phyloP scores from a whole-genome alignment of 2,888 invertebrate species.

The Apodemia duryi region DNA sequence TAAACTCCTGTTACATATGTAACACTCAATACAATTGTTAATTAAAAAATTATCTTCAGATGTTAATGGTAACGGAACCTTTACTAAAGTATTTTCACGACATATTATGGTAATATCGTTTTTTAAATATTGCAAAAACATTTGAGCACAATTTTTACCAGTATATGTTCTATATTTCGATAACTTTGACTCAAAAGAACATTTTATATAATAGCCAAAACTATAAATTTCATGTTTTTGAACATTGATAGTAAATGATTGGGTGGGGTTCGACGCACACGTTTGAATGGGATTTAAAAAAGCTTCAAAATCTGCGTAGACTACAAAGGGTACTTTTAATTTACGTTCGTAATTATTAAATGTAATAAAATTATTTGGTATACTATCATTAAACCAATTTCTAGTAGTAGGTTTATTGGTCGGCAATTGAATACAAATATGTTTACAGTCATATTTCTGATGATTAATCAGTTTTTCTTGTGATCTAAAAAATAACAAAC shows the following conservation, averaged over 20 bases:
- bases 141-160: too few relatives aligned
- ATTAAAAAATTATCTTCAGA: background rate
- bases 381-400: slow-evolving; percentile 3
- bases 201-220: slow-evolving; percentile 13
- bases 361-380: slow-evolving; percentile 20
- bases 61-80: background rate
- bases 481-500: too few relatives aligned
- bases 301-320: slow-evolving; percentile 35
- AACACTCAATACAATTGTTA: background rate
- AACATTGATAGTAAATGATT: slow-evolving; percentile 32
- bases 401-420: background rate
- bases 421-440: background rate
- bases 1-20: slow-evolving; percentile 2
- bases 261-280: slow-evolving; percentile 30
- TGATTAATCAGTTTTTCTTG: too few relatives aligned
- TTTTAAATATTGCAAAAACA: too few relatives aligned
- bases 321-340: slow-evolving; percentile 31
- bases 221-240: slow-evolving; percentile 20
- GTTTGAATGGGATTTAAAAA: slow-evolving; percentile 33
- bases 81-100: too few relatives aligned
- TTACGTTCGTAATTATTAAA: slow-evolving; percentile 29
- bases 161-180: too few relatives aligned
- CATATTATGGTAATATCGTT: too few relatives aligned
- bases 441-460: background rate
- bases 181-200: background rate